Evolutionary conservation across 1,140 invertebrate genomes (phyloP).

Genomic region (Aphelinus atriplicis): DNA sequence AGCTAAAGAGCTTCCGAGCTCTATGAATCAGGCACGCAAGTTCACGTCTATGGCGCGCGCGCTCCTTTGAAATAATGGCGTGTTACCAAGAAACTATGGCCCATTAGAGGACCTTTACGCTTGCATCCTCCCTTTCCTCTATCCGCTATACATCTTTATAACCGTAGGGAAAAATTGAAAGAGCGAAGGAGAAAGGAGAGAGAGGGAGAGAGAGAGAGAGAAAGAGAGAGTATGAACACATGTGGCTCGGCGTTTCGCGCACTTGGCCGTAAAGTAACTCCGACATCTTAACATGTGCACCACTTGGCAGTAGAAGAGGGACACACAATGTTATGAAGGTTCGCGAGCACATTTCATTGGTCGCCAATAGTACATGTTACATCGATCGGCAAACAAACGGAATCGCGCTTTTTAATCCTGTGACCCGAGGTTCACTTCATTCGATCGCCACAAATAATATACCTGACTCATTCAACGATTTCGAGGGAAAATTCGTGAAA

Average conservation of each 20-base stretch:
- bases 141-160: slow-evolving; percentile 15
- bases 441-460: too few species aligned
- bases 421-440: too few species aligned
- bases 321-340: background rate
- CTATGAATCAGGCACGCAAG: slow-evolving; percentile 41
- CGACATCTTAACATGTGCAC: slow-evolving; percentile 36
- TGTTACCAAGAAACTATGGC: slow-evolving; percentile 20
- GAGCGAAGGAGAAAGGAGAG: background rate
- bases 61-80: slow-evolving; percentile 27
- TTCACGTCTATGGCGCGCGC: background rate
- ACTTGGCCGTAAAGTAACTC: slow-evolving; percentile 36
- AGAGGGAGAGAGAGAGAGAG: background rate
- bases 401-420: too few species aligned
- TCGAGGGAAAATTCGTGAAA: too few species aligned
- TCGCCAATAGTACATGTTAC: slow-evolving; percentile 30
- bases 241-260: slow-evolving; percentile 25
- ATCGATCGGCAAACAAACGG: slow-evolving; percentile 38
- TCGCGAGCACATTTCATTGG: background rate
- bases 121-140: background rate
- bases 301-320: background rate
- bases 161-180: slow-evolving; percentile 10
- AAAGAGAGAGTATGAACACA: slow-evolving; percentile 2
- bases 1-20: background rate
- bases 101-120: slow-evolving; percentile 8
- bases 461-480: too few species aligned